Conservation (phyloP, 1,140 invertebrate species). For the Drosophila malerkotliana region DNA sequence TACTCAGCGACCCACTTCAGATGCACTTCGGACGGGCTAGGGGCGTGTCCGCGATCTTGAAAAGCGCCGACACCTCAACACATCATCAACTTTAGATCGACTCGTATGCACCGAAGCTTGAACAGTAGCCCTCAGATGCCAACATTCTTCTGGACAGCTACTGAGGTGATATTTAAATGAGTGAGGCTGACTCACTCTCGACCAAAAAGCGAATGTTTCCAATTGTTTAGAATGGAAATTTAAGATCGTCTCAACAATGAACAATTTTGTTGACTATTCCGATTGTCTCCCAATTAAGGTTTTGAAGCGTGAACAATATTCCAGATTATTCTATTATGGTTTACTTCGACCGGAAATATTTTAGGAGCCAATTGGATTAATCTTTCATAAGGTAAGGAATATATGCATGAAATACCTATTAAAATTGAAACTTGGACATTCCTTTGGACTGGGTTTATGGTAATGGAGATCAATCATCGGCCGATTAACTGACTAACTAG, state of each 20-base stretch:
- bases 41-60: conserved; percentile 38
- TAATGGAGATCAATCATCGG: conserved; percentile 40
- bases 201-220: conserved; percentile 27
- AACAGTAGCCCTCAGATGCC: conserved; percentile 45
- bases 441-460: conserved; percentile 41
- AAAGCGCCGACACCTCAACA: conserved; percentile 51
- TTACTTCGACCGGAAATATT: conserved; percentile 12
- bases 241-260: conserved; percentile 27
- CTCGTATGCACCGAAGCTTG: conserved; percentile 21
- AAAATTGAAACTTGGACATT: conserved; percentile 11
- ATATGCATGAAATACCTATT: no score
- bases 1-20: conserved; percentile 34
- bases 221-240: conserved; percentile 42
- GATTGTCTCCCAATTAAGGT: neutral
- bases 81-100: conserved; percentile 28
- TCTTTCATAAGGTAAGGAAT: no score
- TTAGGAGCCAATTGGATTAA: neutral
- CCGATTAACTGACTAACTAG: conserved; percentile 68
- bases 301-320: conserved; percentile 7
- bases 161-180: conserved; percentile 43
- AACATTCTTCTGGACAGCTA: conserved; percentile 33
- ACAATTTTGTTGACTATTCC: conserved; percentile 5
- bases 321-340: neutral
- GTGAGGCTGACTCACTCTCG: conserved; percentile 7
- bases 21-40: conserved; percentile 23